These are phyloP conservation scores for Cantharis flavilabris DNA, from an alignment of 2,888 invertebrate species.

Conservation along the genomic window DNA sequence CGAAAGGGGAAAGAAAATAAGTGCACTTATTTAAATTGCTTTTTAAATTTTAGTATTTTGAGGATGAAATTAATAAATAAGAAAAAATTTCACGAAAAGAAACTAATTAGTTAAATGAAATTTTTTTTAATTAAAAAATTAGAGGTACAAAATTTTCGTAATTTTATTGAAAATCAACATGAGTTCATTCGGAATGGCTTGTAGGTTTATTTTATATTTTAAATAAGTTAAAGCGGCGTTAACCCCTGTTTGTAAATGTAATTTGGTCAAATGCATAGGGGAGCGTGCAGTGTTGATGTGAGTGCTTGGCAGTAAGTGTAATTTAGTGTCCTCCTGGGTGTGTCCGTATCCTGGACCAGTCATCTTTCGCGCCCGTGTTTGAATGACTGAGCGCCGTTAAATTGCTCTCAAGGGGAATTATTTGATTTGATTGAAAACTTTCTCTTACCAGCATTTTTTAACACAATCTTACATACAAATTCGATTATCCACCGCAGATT, in stretches of 20 bases:
- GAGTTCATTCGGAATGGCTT: conserved; percentile 6
- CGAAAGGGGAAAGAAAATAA: not conserved
- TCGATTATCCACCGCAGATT: conserved; percentile 58
- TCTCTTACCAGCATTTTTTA: conserved; percentile 54
- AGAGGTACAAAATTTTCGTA: conserved; percentile 13
- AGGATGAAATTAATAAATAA: not conserved
- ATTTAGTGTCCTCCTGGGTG: conserved; percentile 56
- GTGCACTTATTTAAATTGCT: not conserved
- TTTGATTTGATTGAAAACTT: conserved; percentile 71
- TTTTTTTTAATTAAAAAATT: not conserved
- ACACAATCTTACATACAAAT: conserved; percentile 54
- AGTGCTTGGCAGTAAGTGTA: conserved; percentile 56
- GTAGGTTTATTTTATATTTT: conserved; percentile 33
- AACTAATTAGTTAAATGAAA: not conserved
- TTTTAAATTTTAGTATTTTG: not conserved
- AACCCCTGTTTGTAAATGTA: conserved; percentile 55
- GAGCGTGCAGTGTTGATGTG: conserved; percentile 55
- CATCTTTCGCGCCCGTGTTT: conserved; percentile 46
- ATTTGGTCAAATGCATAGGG: conserved; percentile 55
- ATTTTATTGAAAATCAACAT: conserved; percentile 18
- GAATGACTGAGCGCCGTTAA: conserved; percentile 64
- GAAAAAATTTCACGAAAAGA: not conserved
- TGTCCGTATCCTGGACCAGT: conserved; percentile 43
- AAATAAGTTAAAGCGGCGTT: conserved; percentile 45
- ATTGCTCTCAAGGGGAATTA: conserved; percentile 75